Conservation (phyloP, 1,140 invertebrate species). For the Harlomillsia oculata region DNA sequence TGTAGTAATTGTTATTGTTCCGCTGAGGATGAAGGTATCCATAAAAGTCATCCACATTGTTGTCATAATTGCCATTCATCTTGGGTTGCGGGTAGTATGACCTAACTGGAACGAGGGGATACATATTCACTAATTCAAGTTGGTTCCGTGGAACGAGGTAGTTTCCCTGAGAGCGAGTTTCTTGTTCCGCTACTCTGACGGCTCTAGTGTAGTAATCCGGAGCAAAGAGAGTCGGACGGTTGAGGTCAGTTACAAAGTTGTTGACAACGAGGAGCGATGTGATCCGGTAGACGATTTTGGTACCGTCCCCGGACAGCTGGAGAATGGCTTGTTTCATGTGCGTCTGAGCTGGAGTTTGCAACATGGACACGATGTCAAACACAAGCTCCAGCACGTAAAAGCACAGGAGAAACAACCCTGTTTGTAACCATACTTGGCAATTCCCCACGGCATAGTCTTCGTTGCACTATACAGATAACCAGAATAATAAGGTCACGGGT, state of each 20-base stretch:
- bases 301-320: slow-evolving; percentile 11
- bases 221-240: slow-evolving; percentile 22
- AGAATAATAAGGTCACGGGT: no score
- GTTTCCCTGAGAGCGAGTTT: slow-evolving; percentile 14
- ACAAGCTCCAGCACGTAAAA: slow-evolving; percentile 23
- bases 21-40: no score
- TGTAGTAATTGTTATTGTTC: slow-evolving; percentile 12
- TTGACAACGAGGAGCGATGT: slow-evolving; percentile 16
- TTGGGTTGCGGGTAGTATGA: slow-evolving; percentile 11
- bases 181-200: neutral
- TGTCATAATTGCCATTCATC: no score
- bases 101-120: no score
- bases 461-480: slow-evolving; percentile 20
- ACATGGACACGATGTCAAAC: slow-evolving; percentile 12
- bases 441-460: slow-evolving; percentile 21
- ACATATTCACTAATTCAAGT: no score
- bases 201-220: slow-evolving; percentile 9
- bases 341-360: slow-evolving; percentile 4
- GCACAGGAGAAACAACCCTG: slow-evolving; percentile 14
- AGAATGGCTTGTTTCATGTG: slow-evolving; percentile 20
- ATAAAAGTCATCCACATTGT: no score
- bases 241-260: slow-evolving; percentile 20
- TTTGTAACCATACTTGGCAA: slow-evolving; percentile 23
- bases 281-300: slow-evolving; percentile 21
- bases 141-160: neutral